Conservation (phyloP, 2,113 vertebrate species). For the Heptranchias perlo region DNA sequence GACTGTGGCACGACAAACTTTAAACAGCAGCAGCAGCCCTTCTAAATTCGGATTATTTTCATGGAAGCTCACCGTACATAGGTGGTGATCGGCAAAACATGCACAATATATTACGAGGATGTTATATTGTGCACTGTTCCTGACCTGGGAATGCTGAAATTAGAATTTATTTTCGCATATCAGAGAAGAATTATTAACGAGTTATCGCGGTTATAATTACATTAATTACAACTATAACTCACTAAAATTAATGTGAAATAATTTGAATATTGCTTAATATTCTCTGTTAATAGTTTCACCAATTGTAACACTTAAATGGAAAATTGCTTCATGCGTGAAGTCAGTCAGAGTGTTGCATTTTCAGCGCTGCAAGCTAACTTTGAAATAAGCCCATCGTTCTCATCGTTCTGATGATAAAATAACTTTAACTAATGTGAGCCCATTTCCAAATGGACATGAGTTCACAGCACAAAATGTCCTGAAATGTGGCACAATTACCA, state of each 20-base stretch:
- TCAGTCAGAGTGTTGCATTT: background rate
- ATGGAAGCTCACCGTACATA: no score
- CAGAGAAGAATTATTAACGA: background rate
- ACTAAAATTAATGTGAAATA: background rate
- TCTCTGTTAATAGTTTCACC: background rate
- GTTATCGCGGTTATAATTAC: background rate
- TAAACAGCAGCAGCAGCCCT: no score
- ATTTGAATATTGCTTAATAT: background rate
- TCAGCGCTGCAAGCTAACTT: background rate
- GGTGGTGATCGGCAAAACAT: no score
- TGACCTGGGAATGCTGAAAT: background rate
- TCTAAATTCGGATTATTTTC: no score
- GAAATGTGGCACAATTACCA: background rate
- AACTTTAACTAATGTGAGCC: background rate
- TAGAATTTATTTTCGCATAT: background rate
- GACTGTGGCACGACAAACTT: no score
- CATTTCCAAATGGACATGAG: background rate
- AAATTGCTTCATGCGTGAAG: background rate
- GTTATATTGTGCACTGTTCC: no score
- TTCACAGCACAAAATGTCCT: background rate
- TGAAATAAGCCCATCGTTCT: background rate
- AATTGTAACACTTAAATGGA: background rate
- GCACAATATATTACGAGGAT: no score
- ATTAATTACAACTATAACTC: background rate
- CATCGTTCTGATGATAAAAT: background rate